phyloP scores from a whole-genome alignment of 2,113 vertebrate genomes.

The Monopterus albus region DNA sequence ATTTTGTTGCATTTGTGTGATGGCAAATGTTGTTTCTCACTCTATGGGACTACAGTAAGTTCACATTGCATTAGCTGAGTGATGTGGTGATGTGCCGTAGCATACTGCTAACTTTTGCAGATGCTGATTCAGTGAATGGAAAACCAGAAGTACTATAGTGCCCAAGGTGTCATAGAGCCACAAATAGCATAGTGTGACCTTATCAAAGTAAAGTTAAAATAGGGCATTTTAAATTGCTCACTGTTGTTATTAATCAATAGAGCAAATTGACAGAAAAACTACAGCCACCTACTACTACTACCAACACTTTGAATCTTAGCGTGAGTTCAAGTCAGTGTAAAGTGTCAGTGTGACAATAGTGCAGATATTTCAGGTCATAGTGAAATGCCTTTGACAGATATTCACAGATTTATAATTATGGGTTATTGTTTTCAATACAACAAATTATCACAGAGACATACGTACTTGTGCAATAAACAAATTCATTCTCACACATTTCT shows the following conservation, averaged over 20 bases:
- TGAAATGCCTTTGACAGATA: not conserved
- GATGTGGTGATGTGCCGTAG: too few species aligned
- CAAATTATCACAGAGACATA: constrained; percentile 25
- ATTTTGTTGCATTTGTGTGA: too few species aligned
- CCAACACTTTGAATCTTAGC: too few species aligned
- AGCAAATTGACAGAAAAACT: not conserved
- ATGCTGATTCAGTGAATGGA: too few species aligned
- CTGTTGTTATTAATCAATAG: not conserved
- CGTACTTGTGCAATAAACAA: constrained; percentile 10
- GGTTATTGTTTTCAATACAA: constrained; percentile 3
- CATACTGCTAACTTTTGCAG: too few species aligned
- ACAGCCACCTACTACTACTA: not conserved
- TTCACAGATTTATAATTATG: not conserved
- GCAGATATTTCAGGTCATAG: not conserved
- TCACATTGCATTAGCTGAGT: too few species aligned
- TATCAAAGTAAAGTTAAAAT: not conserved
- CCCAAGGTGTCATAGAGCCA: not conserved
- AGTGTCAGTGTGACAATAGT: not conserved
- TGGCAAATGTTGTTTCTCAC: too few species aligned
- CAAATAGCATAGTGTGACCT: not conserved
- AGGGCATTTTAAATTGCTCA: not conserved
- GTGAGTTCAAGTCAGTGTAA: not conserved
- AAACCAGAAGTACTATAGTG: too few species aligned
- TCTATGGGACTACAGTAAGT: too few species aligned
- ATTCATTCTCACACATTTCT: constrained; percentile 42